Base-by-base conservation (phyloP, 53 echinoderm and acorn worm genomes). In the Zoroaster sp. region DNA sequence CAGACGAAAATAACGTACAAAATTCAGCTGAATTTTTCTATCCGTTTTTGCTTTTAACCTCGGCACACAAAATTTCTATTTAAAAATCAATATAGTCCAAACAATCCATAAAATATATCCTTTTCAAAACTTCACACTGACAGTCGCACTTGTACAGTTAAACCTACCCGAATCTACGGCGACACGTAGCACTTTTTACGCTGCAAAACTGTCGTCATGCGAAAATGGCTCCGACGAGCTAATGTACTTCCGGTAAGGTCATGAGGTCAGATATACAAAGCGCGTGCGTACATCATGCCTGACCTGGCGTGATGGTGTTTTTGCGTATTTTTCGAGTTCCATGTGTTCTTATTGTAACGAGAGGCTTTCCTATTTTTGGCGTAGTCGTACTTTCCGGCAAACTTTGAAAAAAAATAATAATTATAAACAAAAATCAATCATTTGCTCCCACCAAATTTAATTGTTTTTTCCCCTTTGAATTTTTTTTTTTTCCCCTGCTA, bases 161-260 rank as follows among this genome's bases (percentile, higher is more conserved):
- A 30, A 70, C 69, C 17, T 49, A 71, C 71, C 51, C 31, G 18
- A 36, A 34, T 51, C 25, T 4, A 20, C n/a, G 45, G 37, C 71
- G 83, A 83, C 83, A 83, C 83, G 83, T 83, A 49, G 83, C 83
- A 70, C 70, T 83, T 83, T 46, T 42, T 42, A 69, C 83, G 70
- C 49, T 13, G 33, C 69, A 46, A 73, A 73, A 76, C 76, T 76
- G 76, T 76, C 76, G 76, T 76, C 76, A 76, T 34, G 76, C 25
- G 47, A 76, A 49, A 45, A 32, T 15, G 14, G 8, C 31, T 31
- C 45, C 15, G 3, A 13, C 31, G 20, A 28, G 5, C 4, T 47
- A 49, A 12, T 31, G 15, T 31, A 49, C 76, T 76, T 76, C 76
- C 76, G 47, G 33, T 34, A 20, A 51, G 76, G 76, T 51, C 76